Evolutionary conservation across 2,888 invertebrate genomes (phyloP), one percentile per base, ranked within the genome.

Genomic region (Pseudococcus jackbeardsleyi): DNA sequence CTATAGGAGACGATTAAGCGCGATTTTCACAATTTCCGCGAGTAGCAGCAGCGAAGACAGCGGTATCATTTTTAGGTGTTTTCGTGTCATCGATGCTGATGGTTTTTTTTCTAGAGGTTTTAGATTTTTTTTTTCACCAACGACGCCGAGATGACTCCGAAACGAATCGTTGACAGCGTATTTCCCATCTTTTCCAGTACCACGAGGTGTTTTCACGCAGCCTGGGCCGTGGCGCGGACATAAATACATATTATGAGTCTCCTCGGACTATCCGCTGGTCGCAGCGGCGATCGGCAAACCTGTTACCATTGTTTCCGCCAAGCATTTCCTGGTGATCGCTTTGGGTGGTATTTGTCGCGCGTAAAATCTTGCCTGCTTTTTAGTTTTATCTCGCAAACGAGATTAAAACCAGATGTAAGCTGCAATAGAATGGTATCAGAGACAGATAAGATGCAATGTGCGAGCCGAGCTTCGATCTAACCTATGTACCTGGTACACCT

Each of bases 291-390:
- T 11, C 8, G n/a, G 72, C 72, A 72, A 72, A 72, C 72, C 72
- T 72, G 72, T 72, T 72, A 72, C 72, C 72, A 72, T 72, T 72
- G 72, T 72, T 72, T 72, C 17, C 72, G 22, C 64, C 22, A 72
- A 33, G 33, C 17, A 72, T 72, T 72, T 72, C 72, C 72, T 33
- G n/a, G 22, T 64, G 64, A 72, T 72, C 72, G 72, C 72, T 33
- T 72, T 72, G 72, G 72, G 72, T 72, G 72, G 72, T 72, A 72
- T 72, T 72, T 72, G 72, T 72, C 72, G 72, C 72, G 72, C 72
- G 72, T 72, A 72, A 72, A 72, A 72, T 72, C 72, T 72, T 72
- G 33, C 72, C 33, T 72, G 12, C 17, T 33, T 72, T 72, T 64
- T 22, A 64, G 19, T 9, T 64, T 64, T 64, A 59, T 22, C 6